phyloP scores from a whole-genome alignment of 1,140 invertebrate species.

The Eciton burchellii region DNA sequence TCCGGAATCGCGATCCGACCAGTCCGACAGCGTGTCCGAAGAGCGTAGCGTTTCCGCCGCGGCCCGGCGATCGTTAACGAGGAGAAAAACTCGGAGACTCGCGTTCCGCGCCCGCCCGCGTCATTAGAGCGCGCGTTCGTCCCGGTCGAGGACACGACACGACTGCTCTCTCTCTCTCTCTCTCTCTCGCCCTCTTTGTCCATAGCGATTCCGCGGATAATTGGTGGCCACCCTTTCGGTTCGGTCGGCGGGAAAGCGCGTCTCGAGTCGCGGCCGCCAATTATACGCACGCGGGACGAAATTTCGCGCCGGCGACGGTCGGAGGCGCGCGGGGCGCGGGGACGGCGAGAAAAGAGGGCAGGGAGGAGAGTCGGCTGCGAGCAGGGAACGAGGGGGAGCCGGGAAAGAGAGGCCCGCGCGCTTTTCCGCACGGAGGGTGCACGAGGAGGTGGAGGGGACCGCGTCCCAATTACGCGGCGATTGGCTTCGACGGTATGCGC shows the following conservation, averaged over 20 bases:
- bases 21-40: conserved; percentile 38
- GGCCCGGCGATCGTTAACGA: neutral
- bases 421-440: conserved; percentile 58
- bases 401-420: conserved; percentile 48
- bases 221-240: conserved; percentile 48
- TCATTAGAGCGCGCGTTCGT: conserved; percentile 32
- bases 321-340: neutral
- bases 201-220: conserved; percentile 1
- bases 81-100: neutral
- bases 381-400: no score
- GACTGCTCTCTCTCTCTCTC: neutral
- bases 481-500: conserved; percentile 74
- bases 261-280: conserved; percentile 25
- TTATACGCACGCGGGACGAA: conserved; percentile 28
- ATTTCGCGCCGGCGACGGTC: conserved; percentile 41
- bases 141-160: conserved; percentile 15
- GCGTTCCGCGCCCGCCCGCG: conserved; percentile 1
- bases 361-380: neutral
- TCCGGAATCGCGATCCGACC: conserved; percentile 46
- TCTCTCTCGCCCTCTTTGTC: neutral
- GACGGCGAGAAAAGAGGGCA: no score
- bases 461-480: conserved; percentile 74
- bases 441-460: conserved; percentile 28
- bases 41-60: conserved; percentile 39
- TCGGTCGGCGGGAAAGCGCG: conserved; percentile 3